Base-by-base conservation (phyloP, 2,797 vertebrate genomes). In the Oreonectes daqikongensis region DNA sequence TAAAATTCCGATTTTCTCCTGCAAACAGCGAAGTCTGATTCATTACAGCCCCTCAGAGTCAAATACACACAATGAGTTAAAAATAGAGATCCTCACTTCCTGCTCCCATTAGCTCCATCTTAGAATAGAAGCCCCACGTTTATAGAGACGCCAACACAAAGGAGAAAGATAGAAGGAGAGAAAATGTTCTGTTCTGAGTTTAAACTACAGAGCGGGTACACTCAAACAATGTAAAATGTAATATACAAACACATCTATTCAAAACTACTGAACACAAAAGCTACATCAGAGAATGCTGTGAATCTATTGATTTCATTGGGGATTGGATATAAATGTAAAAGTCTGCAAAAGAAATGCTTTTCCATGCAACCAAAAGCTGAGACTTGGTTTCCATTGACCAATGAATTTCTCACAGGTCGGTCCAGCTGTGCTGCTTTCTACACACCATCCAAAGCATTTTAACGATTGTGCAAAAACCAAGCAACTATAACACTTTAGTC, bases 101-200 rank as follows among this genome's bases (percentile, higher is more conserved):
- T 87, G 87, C 87, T 88, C 88, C 89, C 88, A 87, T 92, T 92
- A 90, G 90, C 88, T 86, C 87, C 80, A 87, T 91, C 86, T 89
- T 86, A 92, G 90, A 90, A 90, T 86, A 87, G 87, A 87, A 86
- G 87, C 86, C 82, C 82, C 79, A 82, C 30, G 6, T 87, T 86
- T 85, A 89, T 86, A 87, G 86, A 90, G 90, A 90, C 53, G 32
- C 67, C 61, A 55, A 81, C 61, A 81, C 50, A 60, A 46, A 68
- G 10, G 14, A 66, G 46, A 52, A 28, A 68, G 38, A 40, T 38
- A 75, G n/a, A 32, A 70, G 26, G 18, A 11, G 61, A 55, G 68
- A 66, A 82, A 79, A 55, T 32, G 72, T 57, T 57, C 38, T 17
- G n/a, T 55, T 55, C 6, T 9, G 50, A 61, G 65, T 42, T 55